phyloP scores from a whole-genome alignment of 1,140 invertebrate species.

The Papilio polytes region DNA sequence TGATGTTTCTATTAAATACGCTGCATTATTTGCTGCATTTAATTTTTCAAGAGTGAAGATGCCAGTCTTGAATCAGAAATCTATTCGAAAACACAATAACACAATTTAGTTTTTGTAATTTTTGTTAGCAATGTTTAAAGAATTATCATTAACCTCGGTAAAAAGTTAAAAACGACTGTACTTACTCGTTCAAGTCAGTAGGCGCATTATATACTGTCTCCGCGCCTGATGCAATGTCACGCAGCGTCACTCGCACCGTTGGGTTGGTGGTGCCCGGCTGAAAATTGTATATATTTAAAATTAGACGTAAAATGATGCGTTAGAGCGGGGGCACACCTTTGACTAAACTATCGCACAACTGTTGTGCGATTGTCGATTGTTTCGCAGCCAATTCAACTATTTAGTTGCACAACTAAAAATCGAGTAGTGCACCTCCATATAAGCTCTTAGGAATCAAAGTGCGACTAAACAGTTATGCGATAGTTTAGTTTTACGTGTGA shows the following conservation, averaged over 20 bases:
- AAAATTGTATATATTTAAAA: conserved; percentile 41
- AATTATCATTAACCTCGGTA: not conserved
- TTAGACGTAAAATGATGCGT: too few species aligned
- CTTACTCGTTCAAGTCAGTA: conserved; percentile 65
- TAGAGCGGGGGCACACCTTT: too few species aligned
- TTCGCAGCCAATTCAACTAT: too few species aligned
- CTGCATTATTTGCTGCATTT: not conserved
- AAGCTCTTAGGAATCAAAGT: too few species aligned
- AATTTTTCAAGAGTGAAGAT: not conserved
- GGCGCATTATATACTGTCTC: conserved; percentile 56
- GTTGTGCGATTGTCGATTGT: too few species aligned
- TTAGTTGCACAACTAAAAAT: too few species aligned
- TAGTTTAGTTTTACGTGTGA: too few species aligned
- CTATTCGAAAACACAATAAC: not conserved
- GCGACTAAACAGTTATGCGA: too few species aligned
- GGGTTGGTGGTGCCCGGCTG: conserved; percentile 76
- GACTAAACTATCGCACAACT: too few species aligned
- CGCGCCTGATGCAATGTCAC: conserved; percentile 46
- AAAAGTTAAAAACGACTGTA: conserved; percentile 27
- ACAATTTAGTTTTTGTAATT: not conserved
- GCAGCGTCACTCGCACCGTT: conserved; percentile 64
- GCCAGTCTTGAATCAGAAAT: not conserved
- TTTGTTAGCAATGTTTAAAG: not conserved
- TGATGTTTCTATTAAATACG: not conserved
- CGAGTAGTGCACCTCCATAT: too few species aligned